Evolutionary conservation across 2,797 vertebrate species (phyloP).

Genomic region (Bradypodion ventrale): DNA sequence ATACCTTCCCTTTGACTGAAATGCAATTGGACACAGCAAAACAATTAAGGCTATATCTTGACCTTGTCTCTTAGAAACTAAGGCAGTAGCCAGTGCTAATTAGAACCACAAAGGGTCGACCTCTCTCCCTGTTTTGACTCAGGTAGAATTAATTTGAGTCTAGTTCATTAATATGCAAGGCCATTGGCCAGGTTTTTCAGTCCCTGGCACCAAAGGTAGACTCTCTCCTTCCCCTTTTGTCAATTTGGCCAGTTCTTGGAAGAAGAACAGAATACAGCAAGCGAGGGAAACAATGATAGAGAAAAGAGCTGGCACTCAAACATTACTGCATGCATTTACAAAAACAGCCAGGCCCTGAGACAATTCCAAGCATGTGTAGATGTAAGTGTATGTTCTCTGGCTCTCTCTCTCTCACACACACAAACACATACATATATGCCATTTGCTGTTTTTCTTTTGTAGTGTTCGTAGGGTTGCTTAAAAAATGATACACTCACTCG

Average conservation of each 20-base stretch:
- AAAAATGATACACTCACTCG: background rate
- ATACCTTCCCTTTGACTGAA: background rate
- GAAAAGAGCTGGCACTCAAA: too few species aligned
- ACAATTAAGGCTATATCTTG: constrained; percentile 23
- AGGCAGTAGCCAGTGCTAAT: constrained; percentile 37
- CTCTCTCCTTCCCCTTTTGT: background rate
- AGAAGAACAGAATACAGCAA: background rate
- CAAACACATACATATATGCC: background rate
- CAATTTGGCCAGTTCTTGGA: background rate
- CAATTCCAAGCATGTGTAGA: background rate
- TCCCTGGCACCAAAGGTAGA: background rate
- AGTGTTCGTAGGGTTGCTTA: background rate
- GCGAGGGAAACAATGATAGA: background rate
- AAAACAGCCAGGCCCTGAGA: too few species aligned
- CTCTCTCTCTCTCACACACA: background rate
- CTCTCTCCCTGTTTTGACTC: constrained; percentile 35
- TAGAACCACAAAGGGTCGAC: constrained; percentile 44
- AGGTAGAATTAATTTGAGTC: constrained; percentile 59
- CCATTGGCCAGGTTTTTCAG: background rate
- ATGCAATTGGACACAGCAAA: background rate
- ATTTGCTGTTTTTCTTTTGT: background rate
- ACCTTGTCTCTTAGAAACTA: background rate
- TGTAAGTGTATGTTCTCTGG: background rate
- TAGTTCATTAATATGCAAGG: background rate
- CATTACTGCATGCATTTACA: background rate